phyloP scores from a whole-genome alignment of 2,113 vertebrate genomes.

The Phodopus roborovskii region DNA sequence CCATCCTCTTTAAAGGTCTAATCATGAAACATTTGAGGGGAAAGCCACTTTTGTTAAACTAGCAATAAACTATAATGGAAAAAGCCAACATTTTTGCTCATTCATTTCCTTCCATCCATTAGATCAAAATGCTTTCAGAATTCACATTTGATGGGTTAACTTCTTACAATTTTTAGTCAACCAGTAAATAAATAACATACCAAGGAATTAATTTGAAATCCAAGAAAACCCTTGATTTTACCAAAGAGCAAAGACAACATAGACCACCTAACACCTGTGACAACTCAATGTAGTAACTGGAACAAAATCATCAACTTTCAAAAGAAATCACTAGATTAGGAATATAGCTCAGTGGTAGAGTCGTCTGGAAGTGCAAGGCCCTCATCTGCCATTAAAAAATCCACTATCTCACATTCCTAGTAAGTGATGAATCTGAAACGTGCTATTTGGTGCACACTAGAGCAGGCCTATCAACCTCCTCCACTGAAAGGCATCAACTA shows the following conservation, averaged over 20 bases:
- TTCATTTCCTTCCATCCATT: neutral
- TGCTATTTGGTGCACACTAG: neutral
- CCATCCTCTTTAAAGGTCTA: neutral
- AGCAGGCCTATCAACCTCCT: neutral
- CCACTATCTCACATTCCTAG: neutral
- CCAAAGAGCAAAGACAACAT: neutral
- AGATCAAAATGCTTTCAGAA: slow-evolving; percentile 32
- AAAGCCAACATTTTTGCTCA: neutral
- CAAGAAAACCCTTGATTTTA: neutral
- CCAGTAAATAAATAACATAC: neutral
- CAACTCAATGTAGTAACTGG: neutral
- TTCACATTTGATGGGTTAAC: neutral
- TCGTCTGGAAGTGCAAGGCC: neutral
- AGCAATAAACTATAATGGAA: slow-evolving; percentile 18
- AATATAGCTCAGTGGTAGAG: neutral
- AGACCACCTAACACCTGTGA: neutral
- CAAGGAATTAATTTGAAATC: neutral
- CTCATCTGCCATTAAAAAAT: neutral
- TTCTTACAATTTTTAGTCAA: neutral
- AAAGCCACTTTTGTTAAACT: neutral
- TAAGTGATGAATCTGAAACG: neutral
- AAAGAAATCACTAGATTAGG: neutral
- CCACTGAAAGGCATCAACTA: neutral
- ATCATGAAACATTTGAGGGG: neutral
- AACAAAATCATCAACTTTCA: neutral